Evolutionary conservation across 2,113 vertebrate genomes (phyloP), one percentile per base, ranked within the genome.

Genomic region (Turnix velox): DNA sequence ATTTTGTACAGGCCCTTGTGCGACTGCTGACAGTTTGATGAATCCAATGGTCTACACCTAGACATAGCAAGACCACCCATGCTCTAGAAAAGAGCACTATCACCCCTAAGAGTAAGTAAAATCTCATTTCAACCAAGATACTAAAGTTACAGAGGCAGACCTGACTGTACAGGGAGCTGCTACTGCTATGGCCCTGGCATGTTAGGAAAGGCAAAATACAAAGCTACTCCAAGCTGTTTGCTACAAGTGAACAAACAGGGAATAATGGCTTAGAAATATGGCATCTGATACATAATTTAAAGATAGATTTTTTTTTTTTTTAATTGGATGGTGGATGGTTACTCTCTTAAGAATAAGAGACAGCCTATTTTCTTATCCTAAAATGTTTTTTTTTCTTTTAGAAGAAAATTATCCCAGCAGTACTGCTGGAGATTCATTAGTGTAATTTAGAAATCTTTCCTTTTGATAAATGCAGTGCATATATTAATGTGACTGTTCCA

Each of bases 301-400:
- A n/a, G n/a, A n/a, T n/a, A n/a, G n/a, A n/a, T n/a, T n/a, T n/a
- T n/a, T n/a, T n/a, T n/a, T n/a, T n/a, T n/a, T n/a, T n/a, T n/a
- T n/a, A n/a, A n/a, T n/a, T n/a, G n/a, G n/a, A n/a, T n/a, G 27
- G 5, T 62, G 11, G 19, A 18, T n/a, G 14, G 0, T 58, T 59
- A 63, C 46, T 67, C 63, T 4, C 22, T 35, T 33, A 58, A 74
- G 51, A 77, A 30, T 1, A 48, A 43, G 17, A 58, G 9, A 3
- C 31, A 1, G 30, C 4, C 16, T 73, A 1, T 49, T 65, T 87
- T 68, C 10, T 67, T 61, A 66, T 66, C 43, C 15, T 78, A 24
- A 66, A 5, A 24, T 28, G 51, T n/a, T 84, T 27, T 37, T 78
- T 9, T 28, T 81, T 78, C 43, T 83, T 88, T 87, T 42, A 61